A percentile compares a stretch with the other conserved stretches of the same genome.
phyloP scores from a whole-genome alignment of 2,113 vertebrate genomes.

The Anolis carolinensis region DNA sequence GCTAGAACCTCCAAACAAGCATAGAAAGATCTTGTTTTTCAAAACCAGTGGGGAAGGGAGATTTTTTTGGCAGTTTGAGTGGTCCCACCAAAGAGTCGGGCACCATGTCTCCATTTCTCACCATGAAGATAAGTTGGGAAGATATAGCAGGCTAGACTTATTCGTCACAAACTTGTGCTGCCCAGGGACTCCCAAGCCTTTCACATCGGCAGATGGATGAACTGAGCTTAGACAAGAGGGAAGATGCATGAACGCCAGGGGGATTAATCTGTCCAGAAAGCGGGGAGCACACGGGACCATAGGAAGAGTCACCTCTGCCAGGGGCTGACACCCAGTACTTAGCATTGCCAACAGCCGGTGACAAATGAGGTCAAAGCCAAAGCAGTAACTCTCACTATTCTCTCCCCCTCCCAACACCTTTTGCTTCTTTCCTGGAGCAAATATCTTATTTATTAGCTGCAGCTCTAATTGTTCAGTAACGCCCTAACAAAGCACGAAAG shows the following conservation, averaged over 20 bases:
- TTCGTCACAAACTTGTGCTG: background rate
- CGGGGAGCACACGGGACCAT: background rate
- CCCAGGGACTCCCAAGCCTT: too few relatives aligned
- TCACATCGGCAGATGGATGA: background rate
- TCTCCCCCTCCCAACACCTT: too few relatives aligned
- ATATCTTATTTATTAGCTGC: conserved; percentile 11
- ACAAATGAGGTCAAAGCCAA: conserved; percentile 34
- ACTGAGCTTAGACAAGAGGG: background rate
- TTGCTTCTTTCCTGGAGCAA: background rate
- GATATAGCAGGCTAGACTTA: background rate
- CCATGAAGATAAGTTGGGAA: background rate
- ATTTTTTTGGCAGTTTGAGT: too few relatives aligned
- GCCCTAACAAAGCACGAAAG: conserved; percentile 39
- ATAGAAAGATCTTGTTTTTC: too few relatives aligned
- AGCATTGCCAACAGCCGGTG: conserved; percentile 22
- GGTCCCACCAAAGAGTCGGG: too few relatives aligned
- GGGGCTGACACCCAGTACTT: background rate
- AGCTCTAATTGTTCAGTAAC: conserved; percentile 21
- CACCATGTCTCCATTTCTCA: too few relatives aligned
- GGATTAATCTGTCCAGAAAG: background rate
- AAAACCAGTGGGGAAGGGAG: too few relatives aligned
- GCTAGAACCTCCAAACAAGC: too few relatives aligned
- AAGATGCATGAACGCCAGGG: background rate
- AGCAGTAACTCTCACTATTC: background rate
- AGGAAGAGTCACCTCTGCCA: background rate